A percentile compares a stretch with the other conserved stretches of the same genome.
phyloP scores from a whole-genome alignment of 2,797 vertebrate genomes.

The Adelosebastes latens region DNA sequence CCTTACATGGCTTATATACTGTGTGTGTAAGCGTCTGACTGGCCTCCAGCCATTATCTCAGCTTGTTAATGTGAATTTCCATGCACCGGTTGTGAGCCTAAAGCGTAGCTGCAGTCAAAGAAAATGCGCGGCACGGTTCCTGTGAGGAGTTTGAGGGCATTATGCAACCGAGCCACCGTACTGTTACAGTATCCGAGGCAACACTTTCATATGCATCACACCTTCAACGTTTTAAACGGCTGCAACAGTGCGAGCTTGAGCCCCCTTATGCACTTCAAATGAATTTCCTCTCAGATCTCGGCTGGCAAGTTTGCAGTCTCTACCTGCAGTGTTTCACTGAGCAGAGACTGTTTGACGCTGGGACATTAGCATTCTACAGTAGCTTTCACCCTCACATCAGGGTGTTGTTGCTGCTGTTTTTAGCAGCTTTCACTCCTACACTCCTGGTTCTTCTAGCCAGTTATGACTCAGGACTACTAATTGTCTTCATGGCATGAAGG shows the following conservation, averaged over 20 bases:
- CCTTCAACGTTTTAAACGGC: constrained; percentile 5
- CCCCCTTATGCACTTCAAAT: constrained; percentile 35
- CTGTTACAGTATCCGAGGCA: constrained; percentile 47
- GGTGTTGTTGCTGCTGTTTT: constrained; percentile 74
- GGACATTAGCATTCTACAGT: constrained; percentile 57
- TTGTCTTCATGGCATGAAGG: constrained; percentile 69
- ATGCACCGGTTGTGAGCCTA: not conserved
- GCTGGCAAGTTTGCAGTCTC: constrained; percentile 19
- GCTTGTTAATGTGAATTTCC: constrained; percentile 10
- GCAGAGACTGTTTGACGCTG: constrained; percentile 35
- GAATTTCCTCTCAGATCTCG: constrained; percentile 12
- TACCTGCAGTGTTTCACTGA: constrained; percentile 32
- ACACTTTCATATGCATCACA: constrained; percentile 18
- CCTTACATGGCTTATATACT: not conserved
- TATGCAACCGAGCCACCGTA: constrained; percentile 29
- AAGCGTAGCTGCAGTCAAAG: not conserved
- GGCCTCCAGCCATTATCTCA: constrained; percentile 1
- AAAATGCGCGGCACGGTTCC: constrained; percentile 13
- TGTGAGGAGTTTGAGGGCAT: constrained; percentile 26
- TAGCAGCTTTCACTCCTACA: constrained; percentile 76
- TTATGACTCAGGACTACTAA: constrained; percentile 76
- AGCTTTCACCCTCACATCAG: constrained; percentile 68
- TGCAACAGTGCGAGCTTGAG: constrained; percentile 2
- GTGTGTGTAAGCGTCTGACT: not conserved
- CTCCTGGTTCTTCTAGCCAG: constrained; percentile 63